These are phyloP conservation scores for Macrochelys suwanniensis DNA, from an alignment of 2,797 vertebrate species.

Conservation along the genomic window DNA sequence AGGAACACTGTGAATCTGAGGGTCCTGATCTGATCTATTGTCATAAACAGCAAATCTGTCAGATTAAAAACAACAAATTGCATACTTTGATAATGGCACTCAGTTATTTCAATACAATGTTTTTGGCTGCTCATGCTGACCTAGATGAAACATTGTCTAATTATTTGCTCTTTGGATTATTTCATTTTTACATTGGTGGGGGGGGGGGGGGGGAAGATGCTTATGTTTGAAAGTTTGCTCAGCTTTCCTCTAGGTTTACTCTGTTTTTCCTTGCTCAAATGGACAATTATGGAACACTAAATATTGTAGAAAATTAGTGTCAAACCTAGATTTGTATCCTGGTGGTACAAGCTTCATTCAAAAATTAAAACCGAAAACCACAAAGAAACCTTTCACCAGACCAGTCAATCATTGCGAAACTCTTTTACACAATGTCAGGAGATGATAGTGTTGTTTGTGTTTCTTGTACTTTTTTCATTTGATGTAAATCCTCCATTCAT, in stretches of 20 bases:
- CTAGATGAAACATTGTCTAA: slow-evolving; percentile 29
- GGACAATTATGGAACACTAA: neutral
- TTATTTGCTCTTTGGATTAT: neutral
- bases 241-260: neutral
- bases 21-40: neutral
- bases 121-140: slow-evolving; percentile 18
- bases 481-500: slow-evolving; percentile 78
- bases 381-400: neutral
- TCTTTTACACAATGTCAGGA: slow-evolving; percentile 13
- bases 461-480: slow-evolving; percentile 60
- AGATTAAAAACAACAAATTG: neutral
- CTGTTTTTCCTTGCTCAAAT: neutral
- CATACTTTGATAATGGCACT: neutral
- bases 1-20: neutral
- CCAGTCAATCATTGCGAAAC: slow-evolving; percentile 31
- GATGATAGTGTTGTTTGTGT: slow-evolving; percentile 37
- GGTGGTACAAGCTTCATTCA: neutral
- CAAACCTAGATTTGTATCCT: slow-evolving; percentile 4
- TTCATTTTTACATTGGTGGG: neutral
- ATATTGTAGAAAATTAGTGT: neutral
- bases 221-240: neutral
- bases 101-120: slow-evolving; percentile 14
- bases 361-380: slow-evolving; percentile 30
- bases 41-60: neutral
- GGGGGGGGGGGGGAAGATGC: neutral